Base-by-base conservation (phyloP, 2,113 vertebrate species). In the Scortum barcoo region DNA sequence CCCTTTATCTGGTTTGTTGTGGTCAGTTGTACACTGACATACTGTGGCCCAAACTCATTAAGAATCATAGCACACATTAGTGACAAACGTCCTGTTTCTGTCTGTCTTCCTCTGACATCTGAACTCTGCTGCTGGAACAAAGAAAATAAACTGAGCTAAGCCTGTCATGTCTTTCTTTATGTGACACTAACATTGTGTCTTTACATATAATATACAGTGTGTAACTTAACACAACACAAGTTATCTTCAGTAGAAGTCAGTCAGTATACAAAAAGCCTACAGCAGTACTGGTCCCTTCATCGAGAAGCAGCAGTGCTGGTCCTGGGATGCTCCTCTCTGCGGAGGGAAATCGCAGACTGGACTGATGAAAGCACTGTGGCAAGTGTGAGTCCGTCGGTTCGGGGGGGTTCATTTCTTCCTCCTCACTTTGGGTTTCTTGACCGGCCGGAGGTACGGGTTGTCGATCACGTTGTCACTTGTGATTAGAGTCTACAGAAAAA, bases 371-470 rank as follows among this genome's bases (percentile, higher is more conserved):
- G 69, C 36, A 51, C 17, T 69, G 53, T 57, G 53, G 68, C 53
- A 81, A 48, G 76, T 26, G 6, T n/a, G 28, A 85, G 90, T 92
- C 82, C 61, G n/a, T 71, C 42, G 42, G 51, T 66, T 71, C 67
- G 20, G 51, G 36, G 0, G 0, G 26, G 30, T 58, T 98, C 95
- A 99, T 92, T 99, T 99, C 97, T 99, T 99, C 92, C 98, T 94
- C 84, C 97, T 97, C 74, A 99, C 96, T 95, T 99, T 99, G 87
- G 98, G 98, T 71, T 99, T 99, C 89, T 99, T 99, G 63, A 99
- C 98, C 0, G 98, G 98, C 2, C 98, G 89, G n/a, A 99, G 96
- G 53, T 99, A 99, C 7, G 98, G 98, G 40, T 99, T 99, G 93
- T 99, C 98, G 2, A 99, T 99, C 87, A 97, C 1, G 6, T 92